Evolutionary conservation across 2,797 vertebrate genomes (phyloP), one percentile per base, ranked within the genome.

Genomic region (Paguma larvata): DNA sequence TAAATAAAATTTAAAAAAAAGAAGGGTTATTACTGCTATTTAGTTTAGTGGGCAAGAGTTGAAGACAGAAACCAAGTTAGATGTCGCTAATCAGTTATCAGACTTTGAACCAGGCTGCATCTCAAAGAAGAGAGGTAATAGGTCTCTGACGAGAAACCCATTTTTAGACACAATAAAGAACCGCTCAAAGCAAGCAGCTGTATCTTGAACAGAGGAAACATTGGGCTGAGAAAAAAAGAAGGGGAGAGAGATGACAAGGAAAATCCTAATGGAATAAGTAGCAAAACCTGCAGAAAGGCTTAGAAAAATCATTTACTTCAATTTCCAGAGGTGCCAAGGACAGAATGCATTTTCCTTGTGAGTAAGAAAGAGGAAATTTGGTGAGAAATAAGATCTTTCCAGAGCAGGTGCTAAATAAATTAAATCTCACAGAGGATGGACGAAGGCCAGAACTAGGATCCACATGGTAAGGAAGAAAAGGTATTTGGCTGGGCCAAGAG

Each of bases 351-450:
- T 95, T 96, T 95, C 79, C 75, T 97, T 89, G 8, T 38, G 83
- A 84, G 68, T 38, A 97, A 93, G 30, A 53, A 95, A 93, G 4
- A 79, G 19, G 32, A 91, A 27, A 77, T 88, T 84, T 32, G 30
- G 72, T 95, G 65, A 48, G 78, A 77, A 92, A 97, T 21, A 85
- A 78, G 44, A 84, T 95, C 68, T 92, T 93, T 95, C 41, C 63
- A 85, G 59, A 95, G 70, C 78, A 91, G 72, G 51, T 93, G 95
- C 87, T 97, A 79, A 93, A 94, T 41, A 97, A 97, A 95, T 96
- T 83, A 95, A 95, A 93, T 67, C 70, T 93, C 62, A n/a, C 34
- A 59, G 46, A 92, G 32, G 18, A 87, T 59, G 65, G 53, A 72
- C 23, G 18, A 67, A 82, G 2, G 75, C 91, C 91, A 97, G 83